Evolutionary conservation across 2,888 invertebrate species (phyloP).

Genomic region (Osedax fenrisi): DNA sequence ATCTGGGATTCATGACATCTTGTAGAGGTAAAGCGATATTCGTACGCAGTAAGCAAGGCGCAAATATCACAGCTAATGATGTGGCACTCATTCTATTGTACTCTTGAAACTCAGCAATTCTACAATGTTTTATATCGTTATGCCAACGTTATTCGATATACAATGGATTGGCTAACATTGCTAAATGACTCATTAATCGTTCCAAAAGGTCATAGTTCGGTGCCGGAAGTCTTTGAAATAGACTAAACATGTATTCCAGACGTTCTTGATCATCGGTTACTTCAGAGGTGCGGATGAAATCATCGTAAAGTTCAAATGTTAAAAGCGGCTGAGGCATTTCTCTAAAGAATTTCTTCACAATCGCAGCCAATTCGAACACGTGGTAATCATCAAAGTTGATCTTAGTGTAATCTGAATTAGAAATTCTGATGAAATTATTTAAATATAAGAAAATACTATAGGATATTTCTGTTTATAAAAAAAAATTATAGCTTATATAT

Average conservation of each 20-base stretch:
- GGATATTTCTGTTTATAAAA: no score
- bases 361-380: constrained; percentile 77
- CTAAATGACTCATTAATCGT: constrained; percentile 78
- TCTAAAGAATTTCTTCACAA: constrained; percentile 73
- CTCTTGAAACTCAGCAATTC: constrained; percentile 72
- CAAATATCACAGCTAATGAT: constrained; percentile 82
- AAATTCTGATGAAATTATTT: no score
- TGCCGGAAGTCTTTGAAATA: constrained; percentile 75
- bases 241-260: constrained; percentile 70
- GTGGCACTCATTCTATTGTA: constrained; percentile 82
- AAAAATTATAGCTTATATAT: neutral
- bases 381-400: constrained; percentile 60
- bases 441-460: no score
- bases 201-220: constrained; percentile 80
- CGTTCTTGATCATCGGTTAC: constrained; percentile 69
- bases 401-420: constrained; percentile 39
- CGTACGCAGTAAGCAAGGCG: constrained; percentile 79
- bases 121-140: no score
- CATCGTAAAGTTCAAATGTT: constrained; percentile 84
- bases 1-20: constrained; percentile 64
- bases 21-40: constrained; percentile 77
- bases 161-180: constrained; percentile 56
- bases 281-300: constrained; percentile 77
- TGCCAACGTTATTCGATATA: no score
- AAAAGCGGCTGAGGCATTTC: constrained; percentile 85